phyloP scores from a whole-genome alignment of 1,140 invertebrate genomes.

The Bombus balteatus region DNA sequence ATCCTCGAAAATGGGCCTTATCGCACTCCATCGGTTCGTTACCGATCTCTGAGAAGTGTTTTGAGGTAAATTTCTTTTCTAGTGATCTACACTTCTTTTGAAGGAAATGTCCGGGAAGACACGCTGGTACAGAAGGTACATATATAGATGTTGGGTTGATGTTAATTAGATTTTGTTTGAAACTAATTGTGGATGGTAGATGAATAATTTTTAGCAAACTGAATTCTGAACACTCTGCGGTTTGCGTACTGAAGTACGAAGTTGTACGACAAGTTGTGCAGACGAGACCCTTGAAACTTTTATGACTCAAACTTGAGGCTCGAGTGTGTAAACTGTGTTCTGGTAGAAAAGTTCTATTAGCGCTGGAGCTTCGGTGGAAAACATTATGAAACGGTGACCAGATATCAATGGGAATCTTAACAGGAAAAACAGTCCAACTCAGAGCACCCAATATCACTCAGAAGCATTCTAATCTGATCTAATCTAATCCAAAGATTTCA shows the following conservation, averaged over 20 bases:
- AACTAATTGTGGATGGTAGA: neutral
- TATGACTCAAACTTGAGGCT: neutral
- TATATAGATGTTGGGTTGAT: neutral
- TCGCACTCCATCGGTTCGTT: conserved; percentile 25
- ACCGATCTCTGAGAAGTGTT: conserved; percentile 24
- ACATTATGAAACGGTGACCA: neutral
- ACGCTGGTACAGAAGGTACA: too few relatives aligned
- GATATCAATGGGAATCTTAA: neutral
- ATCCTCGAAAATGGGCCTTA: conserved; percentile 28
- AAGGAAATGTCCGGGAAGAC: too few relatives aligned
- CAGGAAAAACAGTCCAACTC: neutral
- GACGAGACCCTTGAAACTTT: conserved; percentile 6
- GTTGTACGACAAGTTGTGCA: neutral
- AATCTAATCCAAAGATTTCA: neutral
- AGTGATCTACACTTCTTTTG: neutral
- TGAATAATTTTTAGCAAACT: neutral
- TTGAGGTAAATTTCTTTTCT: neutral
- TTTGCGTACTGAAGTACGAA: neutral
- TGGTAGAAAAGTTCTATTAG: neutral
- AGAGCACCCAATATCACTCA: too few relatives aligned
- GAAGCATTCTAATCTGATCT: neutral
- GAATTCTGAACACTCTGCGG: neutral
- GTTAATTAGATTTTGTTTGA: neutral
- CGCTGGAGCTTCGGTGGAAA: neutral
- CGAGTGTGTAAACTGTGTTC: neutral